Conservation (phyloP, 2,797 vertebrate genomes). For the Acestrorhynchus altus region DNA sequence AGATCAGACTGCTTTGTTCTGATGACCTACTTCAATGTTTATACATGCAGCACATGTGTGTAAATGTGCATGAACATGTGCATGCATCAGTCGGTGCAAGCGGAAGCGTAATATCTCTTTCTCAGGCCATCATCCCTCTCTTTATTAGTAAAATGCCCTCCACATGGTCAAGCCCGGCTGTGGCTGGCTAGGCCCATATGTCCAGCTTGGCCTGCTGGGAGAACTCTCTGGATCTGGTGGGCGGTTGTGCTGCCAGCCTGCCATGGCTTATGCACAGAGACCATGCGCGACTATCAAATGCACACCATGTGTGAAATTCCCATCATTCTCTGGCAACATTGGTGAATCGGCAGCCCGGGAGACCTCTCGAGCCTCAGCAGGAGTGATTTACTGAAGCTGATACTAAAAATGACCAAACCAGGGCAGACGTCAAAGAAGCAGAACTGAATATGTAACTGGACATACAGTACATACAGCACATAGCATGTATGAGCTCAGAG, state of each 20-base stretch:
- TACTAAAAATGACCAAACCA: constrained; percentile 10
- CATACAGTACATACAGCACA: background rate
- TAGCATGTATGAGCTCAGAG: too few relatives aligned
- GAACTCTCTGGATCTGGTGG: constrained; percentile 4
- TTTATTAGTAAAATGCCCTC: constrained; percentile 38
- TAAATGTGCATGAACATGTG: background rate
- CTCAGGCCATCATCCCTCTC: background rate
- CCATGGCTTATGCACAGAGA: constrained; percentile 13
- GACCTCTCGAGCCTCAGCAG: background rate
- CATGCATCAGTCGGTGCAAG: background rate
- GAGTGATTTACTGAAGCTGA: constrained; percentile 8
- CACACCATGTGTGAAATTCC: constrained; percentile 42
- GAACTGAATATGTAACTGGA: too few relatives aligned
- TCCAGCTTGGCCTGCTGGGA: constrained; percentile 18
- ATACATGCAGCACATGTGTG: background rate
- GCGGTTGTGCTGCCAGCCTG: constrained; percentile 35
- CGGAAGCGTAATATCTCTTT: background rate
- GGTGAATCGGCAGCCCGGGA: background rate
- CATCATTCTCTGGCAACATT: constrained; percentile 18
- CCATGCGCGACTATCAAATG: constrained; percentile 1
- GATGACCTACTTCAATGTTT: background rate
- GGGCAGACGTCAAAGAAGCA: background rate
- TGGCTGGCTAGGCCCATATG: constrained; percentile 29
- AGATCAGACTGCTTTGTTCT: background rate
- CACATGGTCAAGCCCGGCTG: constrained; percentile 30